Percentiles rank a stretch among this genome's conserved stretches.
Conservation (phyloP, 2,888 invertebrate species). For the Drosophila hamatofila region DNA sequence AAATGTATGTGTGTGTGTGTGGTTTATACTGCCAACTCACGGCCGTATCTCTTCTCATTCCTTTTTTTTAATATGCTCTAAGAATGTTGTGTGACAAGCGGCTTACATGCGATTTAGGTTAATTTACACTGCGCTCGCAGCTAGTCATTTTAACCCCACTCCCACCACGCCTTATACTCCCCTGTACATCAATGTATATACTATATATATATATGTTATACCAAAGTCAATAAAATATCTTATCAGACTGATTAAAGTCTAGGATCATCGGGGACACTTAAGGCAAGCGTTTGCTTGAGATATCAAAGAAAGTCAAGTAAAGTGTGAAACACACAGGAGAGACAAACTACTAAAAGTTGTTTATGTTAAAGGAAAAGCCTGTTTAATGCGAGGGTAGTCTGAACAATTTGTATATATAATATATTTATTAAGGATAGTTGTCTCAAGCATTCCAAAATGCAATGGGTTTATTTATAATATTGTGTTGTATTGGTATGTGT, state of each 20-base stretch:
- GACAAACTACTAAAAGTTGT: not conserved
- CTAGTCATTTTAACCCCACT: conserved; percentile 11
- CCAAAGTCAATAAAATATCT: conserved; percentile 4
- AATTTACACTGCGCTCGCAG: conserved; percentile 68
- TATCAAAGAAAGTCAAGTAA: not conserved
- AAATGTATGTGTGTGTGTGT: conserved; percentile 12
- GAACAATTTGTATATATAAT: no score
- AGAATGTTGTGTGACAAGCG: conserved; percentile 75
- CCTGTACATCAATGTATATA: not conserved
- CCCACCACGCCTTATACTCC: not conserved
- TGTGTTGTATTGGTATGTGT: no score
- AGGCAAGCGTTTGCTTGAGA: not conserved
- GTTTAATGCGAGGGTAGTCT: not conserved
- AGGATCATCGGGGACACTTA: not conserved
- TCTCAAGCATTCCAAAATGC: no score
- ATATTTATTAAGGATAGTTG: no score
- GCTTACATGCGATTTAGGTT: conserved; percentile 78
- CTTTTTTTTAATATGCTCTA: conserved; percentile 67
- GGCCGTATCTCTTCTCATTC: conserved; percentile 36
- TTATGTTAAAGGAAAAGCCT: not conserved
- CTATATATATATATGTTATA: not conserved
- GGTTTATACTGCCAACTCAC: conserved; percentile 46
- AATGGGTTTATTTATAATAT: no score
- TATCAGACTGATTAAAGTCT: not conserved
- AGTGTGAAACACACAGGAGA: not conserved